phyloP scores from a whole-genome alignment of 2,797 vertebrate species.

The Dermochelys coriacea region DNA sequence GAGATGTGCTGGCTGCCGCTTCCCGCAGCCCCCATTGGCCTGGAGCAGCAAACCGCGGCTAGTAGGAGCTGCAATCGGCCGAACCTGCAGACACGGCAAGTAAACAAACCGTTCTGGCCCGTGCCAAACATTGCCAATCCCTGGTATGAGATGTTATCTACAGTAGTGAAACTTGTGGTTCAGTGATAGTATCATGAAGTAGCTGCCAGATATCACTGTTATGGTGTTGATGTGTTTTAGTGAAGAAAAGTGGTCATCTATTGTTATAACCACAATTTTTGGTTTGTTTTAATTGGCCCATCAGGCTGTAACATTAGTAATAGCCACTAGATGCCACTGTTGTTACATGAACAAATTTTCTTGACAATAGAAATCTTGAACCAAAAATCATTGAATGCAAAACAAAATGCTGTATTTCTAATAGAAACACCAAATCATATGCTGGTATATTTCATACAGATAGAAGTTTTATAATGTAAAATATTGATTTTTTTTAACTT shows the following conservation, averaged over 20 bases:
- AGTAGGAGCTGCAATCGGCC: no score
- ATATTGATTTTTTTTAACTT: not conserved
- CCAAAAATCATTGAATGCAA: not conserved
- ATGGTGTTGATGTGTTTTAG: not conserved
- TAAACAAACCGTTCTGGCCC: no score
- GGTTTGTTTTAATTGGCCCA: not conserved
- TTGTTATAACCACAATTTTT: not conserved
- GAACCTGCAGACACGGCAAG: no score
- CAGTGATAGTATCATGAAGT: not conserved
- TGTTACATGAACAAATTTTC: not conserved
- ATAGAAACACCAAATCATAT: not conserved
- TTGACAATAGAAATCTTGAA: not conserved
- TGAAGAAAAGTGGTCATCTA: not conserved
- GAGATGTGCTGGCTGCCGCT: no score
- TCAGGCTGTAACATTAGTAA: not conserved
- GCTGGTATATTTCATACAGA: not conserved
- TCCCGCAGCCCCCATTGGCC: no score
- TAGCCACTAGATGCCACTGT: conserved; percentile 29
- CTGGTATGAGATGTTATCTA: not conserved
- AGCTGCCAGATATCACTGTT: not conserved
- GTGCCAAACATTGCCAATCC: no score
- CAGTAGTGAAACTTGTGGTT: not conserved
- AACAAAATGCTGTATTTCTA: not conserved
- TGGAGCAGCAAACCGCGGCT: no score
- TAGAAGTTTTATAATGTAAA: not conserved